phyloP scores from a whole-genome alignment of 2,888 invertebrate genomes.

The Trachelus tabidus region DNA sequence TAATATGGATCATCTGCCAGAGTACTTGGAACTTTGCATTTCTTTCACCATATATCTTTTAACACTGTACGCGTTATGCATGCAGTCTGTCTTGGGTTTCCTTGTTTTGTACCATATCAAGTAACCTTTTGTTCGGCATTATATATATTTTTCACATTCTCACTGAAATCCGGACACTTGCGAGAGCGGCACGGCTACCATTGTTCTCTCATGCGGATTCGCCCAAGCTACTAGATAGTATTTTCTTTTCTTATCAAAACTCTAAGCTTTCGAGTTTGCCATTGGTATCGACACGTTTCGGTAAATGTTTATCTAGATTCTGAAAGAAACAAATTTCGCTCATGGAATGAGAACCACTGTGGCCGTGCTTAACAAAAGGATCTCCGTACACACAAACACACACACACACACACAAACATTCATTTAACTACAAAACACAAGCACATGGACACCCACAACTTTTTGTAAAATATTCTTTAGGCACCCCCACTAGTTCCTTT shows the following conservation, averaged over 20 bases:
- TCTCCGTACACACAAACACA: no score
- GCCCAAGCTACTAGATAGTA: no score
- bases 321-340: no score
- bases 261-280: no score
- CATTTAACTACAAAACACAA: not conserved
- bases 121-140: slow-evolving; percentile 14
- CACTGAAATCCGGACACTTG: slow-evolving; percentile 9
- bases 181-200: slow-evolving; percentile 16
- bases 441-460: not conserved
- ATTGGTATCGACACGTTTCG: no score
- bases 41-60: not conserved
- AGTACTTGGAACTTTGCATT: no score
- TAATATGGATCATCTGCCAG: no score
- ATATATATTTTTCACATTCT: slow-evolving; percentile 5
- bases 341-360: no score
- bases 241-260: no score
- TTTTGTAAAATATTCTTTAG: not conserved
- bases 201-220: not conserved
- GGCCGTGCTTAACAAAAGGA: no score
- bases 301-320: no score
- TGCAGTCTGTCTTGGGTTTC: slow-evolving; percentile 1
- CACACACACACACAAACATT: no score
- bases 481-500: slow-evolving; percentile 1
- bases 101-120: slow-evolving; percentile 8
- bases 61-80: not conserved